Evolutionary conservation across 2,888 invertebrate genomes (phyloP), one percentile per base, ranked within the genome.

Genomic region (Rotaria magnacalcarata): DNA sequence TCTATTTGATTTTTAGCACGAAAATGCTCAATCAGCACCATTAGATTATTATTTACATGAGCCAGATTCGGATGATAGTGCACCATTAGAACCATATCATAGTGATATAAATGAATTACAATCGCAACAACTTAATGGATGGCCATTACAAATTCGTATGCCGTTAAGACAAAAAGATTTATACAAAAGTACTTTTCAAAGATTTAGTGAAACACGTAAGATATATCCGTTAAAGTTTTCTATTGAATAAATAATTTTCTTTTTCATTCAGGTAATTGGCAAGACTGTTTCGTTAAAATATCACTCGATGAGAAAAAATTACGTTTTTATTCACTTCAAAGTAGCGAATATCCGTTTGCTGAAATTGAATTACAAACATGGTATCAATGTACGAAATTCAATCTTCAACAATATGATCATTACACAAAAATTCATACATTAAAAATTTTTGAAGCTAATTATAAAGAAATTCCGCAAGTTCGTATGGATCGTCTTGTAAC

Each of bases 361-460:
- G 87, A 85, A 87, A 87, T 87, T 43, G 85, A 87, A 54, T 60
- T 87, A 60, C 85, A 85, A 84, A 43, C 84, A 74, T 85, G 84
- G 34, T 85, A 87, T 54, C 85, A 87, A 85, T 85, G 34, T 21
- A 85, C 84, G 34, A 85, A 87, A 80, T 75, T 91, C 19, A 90
- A 90, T 6, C 89, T 92, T 58, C 99, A 99, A 92, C 98, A 98
- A 91, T 98, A 96, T 90, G 99, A 99, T 92, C 96, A 97, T 91
- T 99, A 95, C 91, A 97, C 98, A 54, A 99, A 99, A 92, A 98
- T 99, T 89, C 98, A 99, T 92, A 99, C 99, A 0, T 94, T 98
- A 86, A 98, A 96, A 91, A 92, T 97, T 88, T 98, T 99, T 91
- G 97, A 97, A 90, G 95, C 85, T 27, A 84, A 60, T 43, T 87